Conservation (phyloP, 2,113 vertebrate species). For the Grallaria varia region DNA sequence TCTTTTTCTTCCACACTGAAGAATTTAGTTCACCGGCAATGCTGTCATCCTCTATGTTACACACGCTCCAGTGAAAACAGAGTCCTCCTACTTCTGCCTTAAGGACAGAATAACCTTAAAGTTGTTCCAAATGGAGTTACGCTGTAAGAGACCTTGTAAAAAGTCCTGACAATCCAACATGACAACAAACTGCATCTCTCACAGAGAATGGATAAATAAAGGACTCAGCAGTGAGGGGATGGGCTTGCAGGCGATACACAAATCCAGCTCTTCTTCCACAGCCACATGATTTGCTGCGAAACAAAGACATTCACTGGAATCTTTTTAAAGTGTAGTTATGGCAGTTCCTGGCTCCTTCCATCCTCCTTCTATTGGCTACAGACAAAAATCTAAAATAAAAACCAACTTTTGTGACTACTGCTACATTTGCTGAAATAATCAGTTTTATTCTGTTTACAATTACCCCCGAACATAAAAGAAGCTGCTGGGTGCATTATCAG, state of each 20-base stretch:
- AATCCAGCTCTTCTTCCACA: neutral
- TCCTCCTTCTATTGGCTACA: neutral
- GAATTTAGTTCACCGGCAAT: neutral
- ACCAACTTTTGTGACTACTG: neutral
- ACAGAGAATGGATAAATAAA: fast-evolving
- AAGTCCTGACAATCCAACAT: neutral
- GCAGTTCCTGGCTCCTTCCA: neutral
- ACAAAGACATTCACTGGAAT: neutral
- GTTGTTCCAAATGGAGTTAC: neutral
- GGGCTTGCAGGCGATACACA: neutral
- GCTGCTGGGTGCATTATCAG: neutral
- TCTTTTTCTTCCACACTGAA: neutral
- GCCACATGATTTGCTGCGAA: neutral
- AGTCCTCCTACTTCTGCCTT: neutral
- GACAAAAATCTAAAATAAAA: slow-evolving; percentile 8
- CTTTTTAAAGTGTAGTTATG: neutral
- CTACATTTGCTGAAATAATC: neutral
- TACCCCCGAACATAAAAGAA: neutral
- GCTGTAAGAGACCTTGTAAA: neutral
- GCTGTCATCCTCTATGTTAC: neutral
- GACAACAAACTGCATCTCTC: neutral
- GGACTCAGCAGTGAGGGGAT: neutral
- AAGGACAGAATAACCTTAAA: neutral
- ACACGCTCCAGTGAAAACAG: neutral
- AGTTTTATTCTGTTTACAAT: neutral